Evolutionary conservation across 2,113 vertebrate genomes (phyloP), one percentile per base, ranked within the genome.

Genomic region (Equus przewalskii): DNA sequence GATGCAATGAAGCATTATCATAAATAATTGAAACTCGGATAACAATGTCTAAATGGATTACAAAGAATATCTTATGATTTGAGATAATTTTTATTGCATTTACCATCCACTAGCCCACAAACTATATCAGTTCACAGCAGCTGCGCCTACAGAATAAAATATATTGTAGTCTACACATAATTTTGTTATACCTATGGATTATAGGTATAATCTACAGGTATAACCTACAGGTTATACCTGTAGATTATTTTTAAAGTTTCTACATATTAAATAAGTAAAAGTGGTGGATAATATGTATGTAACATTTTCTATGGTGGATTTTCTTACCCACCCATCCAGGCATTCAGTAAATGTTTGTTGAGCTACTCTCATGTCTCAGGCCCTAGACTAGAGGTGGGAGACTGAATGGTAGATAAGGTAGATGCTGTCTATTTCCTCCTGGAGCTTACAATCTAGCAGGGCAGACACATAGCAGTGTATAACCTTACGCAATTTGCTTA

Each of bases 41-140:
- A 95, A 78, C 75, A 97, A 75, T 51, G 30, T 92, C 64, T 83
- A 84, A 91, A 62, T 91, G 93, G 97, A 93, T 92, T 95, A 86
- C 54, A 41, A 86, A 84, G 58, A 78, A 49, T 3, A 82, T 87
- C 8, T 92, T 97, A 72, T 83, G 41, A 58, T 93, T 94, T 94
- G 33, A 86, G 33, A 60, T 96, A 8, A 62, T 86, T 96, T 87
- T 79, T 91, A 76, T 80, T 83, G 21, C 7, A 79, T 65, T 95
- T 86, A 54, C 7, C 30, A 91, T 81, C 22, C 16, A 64, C 36
- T 75, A 73, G 41, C 6, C 18, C 33, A 84, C 11, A 97, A 95
- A 91, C 93, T 49, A 44, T 5, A 89, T 7, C 10, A 44, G 1
- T 84, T 95, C 62, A 58, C 18, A n/a, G 16, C 28, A 56, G 7